These are phyloP conservation scores for Oreochromis niloticus DNA, from an alignment of 2,113 vertebrate genomes.

Conservation along the genomic window DNA sequence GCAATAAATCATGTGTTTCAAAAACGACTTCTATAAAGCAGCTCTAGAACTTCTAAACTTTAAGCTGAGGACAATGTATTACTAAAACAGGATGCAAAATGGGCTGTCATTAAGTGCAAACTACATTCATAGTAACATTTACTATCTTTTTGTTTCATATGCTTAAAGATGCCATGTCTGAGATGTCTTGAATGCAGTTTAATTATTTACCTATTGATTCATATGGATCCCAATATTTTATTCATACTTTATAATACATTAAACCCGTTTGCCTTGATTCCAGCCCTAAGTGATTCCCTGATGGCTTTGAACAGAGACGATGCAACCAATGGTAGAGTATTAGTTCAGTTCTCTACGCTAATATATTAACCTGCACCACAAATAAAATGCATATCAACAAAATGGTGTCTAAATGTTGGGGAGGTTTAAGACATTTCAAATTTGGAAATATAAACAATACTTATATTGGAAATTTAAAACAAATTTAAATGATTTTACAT, in stretches of 20 bases:
- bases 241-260: constrained; percentile 8
- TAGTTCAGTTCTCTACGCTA: constrained; percentile 46
- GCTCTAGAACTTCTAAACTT: background rate
- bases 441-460: background rate
- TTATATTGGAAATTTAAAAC: background rate
- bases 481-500: background rate
- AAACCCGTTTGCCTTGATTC: constrained; percentile 73
- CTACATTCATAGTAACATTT: background rate
- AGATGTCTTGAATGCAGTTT: constrained; percentile 12
- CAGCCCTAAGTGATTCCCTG: constrained; percentile 73
- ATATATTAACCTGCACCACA: constrained; percentile 42
- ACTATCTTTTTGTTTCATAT: background rate
- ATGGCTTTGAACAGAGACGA: constrained; percentile 76
- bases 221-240: constrained; percentile 38
- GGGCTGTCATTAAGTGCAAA: background rate
- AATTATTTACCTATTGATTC: constrained; percentile 26
- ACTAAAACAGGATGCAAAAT: background rate
- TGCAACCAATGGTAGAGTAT: constrained; percentile 76
- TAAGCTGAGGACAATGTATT: background rate
- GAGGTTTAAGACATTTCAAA: background rate
- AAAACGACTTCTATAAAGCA: background rate
- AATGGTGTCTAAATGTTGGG: constrained; percentile 40
- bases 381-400: constrained; percentile 18
- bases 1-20: background rate
- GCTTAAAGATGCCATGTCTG: background rate